Evolutionary conservation across 2,113 vertebrate genomes (phyloP), one percentile per base, ranked within the genome.

Genomic region (Limanda limanda): DNA sequence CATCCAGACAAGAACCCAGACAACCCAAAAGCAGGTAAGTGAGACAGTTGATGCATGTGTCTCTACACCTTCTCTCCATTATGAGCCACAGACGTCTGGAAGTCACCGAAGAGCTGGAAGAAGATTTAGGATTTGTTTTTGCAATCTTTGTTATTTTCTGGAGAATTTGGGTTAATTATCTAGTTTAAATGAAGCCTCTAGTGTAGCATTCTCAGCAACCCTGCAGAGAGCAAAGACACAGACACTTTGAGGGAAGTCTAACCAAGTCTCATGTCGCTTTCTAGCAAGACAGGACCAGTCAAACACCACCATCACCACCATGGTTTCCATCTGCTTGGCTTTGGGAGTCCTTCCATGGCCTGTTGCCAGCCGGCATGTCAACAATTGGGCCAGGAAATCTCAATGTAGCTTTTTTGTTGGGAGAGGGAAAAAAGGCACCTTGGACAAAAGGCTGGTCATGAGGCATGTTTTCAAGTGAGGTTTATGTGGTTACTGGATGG

Each of bases 1-100:
- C 98, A 99, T 88, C 98, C 98, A 0, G 98, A 99, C 91, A 99
- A 99, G 91, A 97, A 99, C 85, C 98, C 97, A 0, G 97, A 99
- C 86, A 95, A 99, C 79, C 97, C 98, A 13, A 94, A 94, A 93
- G 98, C 97, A 93, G 97, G 98, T 99, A 70, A 93, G 93, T 21
- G 2, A 18, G 24, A 11, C n/a, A 24, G 25, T 71, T 48, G 14
- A 11, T 47, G 27, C 67, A 55, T 51, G 7, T 52, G 23, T 42
- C 5, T 40, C 10, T 45, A 47, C 15, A 20, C 21, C n/a, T 12
- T 69, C 7, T 58, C 18, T 27, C 25, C 21, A 10, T 59, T 75
- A 18, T 56, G 21, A 79, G 25, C 48, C 27, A 45, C 66, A 62
- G 9, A n/a, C 0, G 20, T 54, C 20, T n/a, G 51, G 18, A 54